Evolutionary conservation across 2,888 invertebrate genomes (phyloP).

Genomic region (Oscheius sp.): DNA sequence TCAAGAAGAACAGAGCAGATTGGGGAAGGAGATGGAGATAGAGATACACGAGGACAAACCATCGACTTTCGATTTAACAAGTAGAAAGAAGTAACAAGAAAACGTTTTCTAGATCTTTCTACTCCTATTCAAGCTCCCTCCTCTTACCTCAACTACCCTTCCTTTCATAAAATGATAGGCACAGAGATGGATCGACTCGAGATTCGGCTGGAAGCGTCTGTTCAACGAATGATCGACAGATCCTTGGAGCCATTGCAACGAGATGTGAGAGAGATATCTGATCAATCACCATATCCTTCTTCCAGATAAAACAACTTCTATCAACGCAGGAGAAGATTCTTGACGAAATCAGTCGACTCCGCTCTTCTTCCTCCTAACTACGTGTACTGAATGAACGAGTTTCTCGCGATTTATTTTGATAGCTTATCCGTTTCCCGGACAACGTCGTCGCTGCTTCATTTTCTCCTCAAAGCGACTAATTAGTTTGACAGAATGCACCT

Average conservation of each 20-base stretch:
- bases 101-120: not conserved
- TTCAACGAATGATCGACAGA: slow-evolving; percentile 29
- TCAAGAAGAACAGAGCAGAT: not conserved
- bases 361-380: not conserved
- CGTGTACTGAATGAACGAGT: too few relatives aligned
- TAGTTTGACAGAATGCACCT: too few relatives aligned
- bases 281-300: not conserved
- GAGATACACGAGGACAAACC: not conserved
- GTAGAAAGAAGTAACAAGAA: not conserved
- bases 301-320: slow-evolving; percentile 2
- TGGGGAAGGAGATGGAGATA: not conserved
- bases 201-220: slow-evolving; percentile 33
- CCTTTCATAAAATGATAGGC: slow-evolving; percentile 43
- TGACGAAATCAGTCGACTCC: not conserved
- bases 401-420: too few relatives aligned
- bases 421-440: too few relatives aligned
- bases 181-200: slow-evolving; percentile 48
- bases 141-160: slow-evolving; percentile 34
- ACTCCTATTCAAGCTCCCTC: not conserved
- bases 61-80: not conserved
- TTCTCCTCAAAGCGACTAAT: too few relatives aligned
- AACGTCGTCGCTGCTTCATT: too few relatives aligned
- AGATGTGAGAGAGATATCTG: not conserved
- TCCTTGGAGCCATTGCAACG: slow-evolving; percentile 12
- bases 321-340: slow-evolving; percentile 6